Percentiles rank a stretch among this genome's conserved stretches.
These are phyloP conservation scores for Tipula vernalis DNA, from an alignment of 2,888 invertebrate species.

Conservation along the genomic window DNA sequence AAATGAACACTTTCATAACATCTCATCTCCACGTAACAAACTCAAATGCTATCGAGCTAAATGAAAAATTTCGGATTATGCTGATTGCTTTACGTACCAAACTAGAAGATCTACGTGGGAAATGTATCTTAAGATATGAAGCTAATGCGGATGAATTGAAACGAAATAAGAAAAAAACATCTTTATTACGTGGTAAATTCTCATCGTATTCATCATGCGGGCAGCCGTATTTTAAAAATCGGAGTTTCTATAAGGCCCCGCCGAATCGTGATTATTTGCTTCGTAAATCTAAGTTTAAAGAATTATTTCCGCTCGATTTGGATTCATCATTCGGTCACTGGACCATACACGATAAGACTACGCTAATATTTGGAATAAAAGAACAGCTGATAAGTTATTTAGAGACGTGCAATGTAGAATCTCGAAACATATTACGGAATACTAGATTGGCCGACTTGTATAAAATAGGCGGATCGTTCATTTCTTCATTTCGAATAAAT, in stretches of 20 bases:
- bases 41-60: slow-evolving; percentile 23
- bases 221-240: slow-evolving; percentile 56
- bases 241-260: slow-evolving; percentile 39
- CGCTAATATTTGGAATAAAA: slow-evolving; percentile 39
- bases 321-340: slow-evolving; percentile 38
- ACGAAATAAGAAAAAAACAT: slow-evolving; percentile 16
- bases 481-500: slow-evolving; percentile 26
- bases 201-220: slow-evolving; percentile 37
- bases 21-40: slow-evolving; percentile 15
- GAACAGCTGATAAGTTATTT: slow-evolving; percentile 26
- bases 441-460: background rate
- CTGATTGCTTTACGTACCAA: slow-evolving; percentile 21
- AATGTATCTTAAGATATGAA: slow-evolving; percentile 21
- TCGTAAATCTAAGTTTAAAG: slow-evolving; percentile 27
- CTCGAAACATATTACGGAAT: slow-evolving; percentile 14
- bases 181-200: slow-evolving; percentile 10
- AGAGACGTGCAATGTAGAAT: slow-evolving; percentile 16
- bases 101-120: slow-evolving; percentile 20
- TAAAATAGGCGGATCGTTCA: slow-evolving; percentile 13
- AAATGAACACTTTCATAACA: slow-evolving; percentile 12
- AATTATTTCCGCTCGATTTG: slow-evolving; percentile 36
- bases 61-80: slow-evolving; percentile 24
- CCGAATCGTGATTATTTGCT: slow-evolving; percentile 46
- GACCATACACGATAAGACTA: slow-evolving; percentile 45
- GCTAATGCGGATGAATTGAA: slow-evolving; percentile 20